These are phyloP conservation scores for Petrophora chlorosata DNA, from an alignment of 2,888 invertebrate genomes.

Conservation along the genomic window DNA sequence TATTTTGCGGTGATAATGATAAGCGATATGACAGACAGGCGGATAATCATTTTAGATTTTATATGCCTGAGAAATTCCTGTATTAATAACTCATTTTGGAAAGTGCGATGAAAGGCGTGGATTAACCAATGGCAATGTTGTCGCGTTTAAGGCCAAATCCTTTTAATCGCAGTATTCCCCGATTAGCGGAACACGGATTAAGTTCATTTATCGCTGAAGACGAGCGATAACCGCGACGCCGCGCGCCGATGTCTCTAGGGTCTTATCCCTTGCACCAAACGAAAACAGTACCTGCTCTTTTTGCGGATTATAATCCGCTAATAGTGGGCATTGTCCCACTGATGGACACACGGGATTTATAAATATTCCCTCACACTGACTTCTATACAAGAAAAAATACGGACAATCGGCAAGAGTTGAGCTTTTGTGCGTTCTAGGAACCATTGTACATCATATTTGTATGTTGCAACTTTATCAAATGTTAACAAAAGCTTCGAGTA, in stretches of 20 bases:
- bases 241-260: background rate
- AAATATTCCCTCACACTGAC: slow-evolving; percentile 55
- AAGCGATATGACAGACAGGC: no score
- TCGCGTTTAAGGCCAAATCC: background rate
- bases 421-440: slow-evolving; percentile 61
- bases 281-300: slow-evolving; percentile 74
- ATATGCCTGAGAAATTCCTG: no score
- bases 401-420: slow-evolving; percentile 76
- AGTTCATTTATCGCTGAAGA: slow-evolving; percentile 2
- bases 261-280: slow-evolving; percentile 40
- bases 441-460: slow-evolving; percentile 71
- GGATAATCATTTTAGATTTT: no score
- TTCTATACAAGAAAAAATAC: slow-evolving; percentile 43
- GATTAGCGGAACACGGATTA: background rate
- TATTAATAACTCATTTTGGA: no score
- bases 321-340: slow-evolving; percentile 82
- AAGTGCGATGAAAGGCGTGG: no score
- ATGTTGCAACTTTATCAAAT: slow-evolving; percentile 59
- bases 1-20: no score
- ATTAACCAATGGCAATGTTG: background rate
- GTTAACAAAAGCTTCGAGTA: slow-evolving; percentile 30
- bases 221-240: slow-evolving; percentile 7
- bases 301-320: slow-evolving; percentile 78
- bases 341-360: slow-evolving; percentile 60
- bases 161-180: background rate